Evolutionary conservation across 2,113 vertebrate genomes (phyloP), one percentile per base, ranked within the genome.

Genomic region (Stigmatopora nigra): DNA sequence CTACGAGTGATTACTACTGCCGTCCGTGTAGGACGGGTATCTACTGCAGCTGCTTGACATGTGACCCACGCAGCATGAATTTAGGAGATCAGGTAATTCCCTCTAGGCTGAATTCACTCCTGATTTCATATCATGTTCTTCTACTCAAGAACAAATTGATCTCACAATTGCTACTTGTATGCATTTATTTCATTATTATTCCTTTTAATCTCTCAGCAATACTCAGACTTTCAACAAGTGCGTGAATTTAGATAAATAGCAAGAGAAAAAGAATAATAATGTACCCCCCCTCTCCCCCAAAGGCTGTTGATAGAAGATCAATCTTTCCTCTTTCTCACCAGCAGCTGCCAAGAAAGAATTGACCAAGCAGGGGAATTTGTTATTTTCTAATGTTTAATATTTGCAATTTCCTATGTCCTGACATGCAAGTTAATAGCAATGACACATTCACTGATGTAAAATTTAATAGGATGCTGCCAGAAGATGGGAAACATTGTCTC

Each of bases 341-440:
- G 73, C 79, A 86, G 82, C 86, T 84, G 80, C 70, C 78, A 83
- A 72, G 70, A 75, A 87, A 84, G 87, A 75, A 79, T 41, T 84
- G 80, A 83, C 79, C 76, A 58, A 64, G 20, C 69, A 61, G 72
- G 79, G 72, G 74, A 82, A 69, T 85, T 76, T 78, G 67, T 68
- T 72, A 76, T 77, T 89, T 80, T 86, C 81, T 89, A 86, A 84
- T 75, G 76, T 84, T 83, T 81, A 80, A 78, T 84, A 83, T 87
- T 86, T 80, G 69, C 76, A 69, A 52, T 66, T 71, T 69, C 64
- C 45, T 41, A 72, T 81, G 82, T 77, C 61, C 80, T 74, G 60
- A 57, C 3, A 55, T 71, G 72, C 57, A 67, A 77, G 74, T 73
- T 76, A 75, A 77, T 76, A 76, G 69, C 59, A 69, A 86, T 77